Conservation (phyloP, 1,140 invertebrate genomes). For the Theocolax elegans region DNA sequence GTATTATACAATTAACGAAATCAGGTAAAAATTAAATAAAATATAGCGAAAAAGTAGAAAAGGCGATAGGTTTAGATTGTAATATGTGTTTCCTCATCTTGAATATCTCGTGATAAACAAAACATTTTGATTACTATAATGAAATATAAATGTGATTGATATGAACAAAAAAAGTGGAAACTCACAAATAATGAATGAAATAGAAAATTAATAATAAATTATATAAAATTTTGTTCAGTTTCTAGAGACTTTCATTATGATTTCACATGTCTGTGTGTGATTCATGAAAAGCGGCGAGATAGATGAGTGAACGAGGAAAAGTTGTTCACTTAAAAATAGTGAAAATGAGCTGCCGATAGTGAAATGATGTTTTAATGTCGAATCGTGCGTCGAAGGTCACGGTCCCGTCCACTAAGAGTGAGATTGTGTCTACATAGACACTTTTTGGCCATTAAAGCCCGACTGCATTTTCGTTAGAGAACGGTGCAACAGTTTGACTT, state of each 20-base stretch:
- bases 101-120: neutral
- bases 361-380: constrained; percentile 31
- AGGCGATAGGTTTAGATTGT: neutral
- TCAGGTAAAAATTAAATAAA: constrained; percentile 35
- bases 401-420: constrained; percentile 30
- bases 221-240: constrained; percentile 2
- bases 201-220: neutral
- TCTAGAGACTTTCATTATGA: constrained; percentile 15
- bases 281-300: constrained; percentile 22
- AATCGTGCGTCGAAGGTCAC: constrained; percentile 25
- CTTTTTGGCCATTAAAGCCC: constrained; percentile 1
- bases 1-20: constrained; percentile 38
- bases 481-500: constrained; percentile 91
- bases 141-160: neutral
- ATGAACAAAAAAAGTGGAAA: neutral
- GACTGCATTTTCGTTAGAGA: constrained; percentile 58
- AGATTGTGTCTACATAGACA: constrained; percentile 15
- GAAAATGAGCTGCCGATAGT: constrained; percentile 30
- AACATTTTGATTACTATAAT: constrained; percentile 27
- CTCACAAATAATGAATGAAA: neutral
- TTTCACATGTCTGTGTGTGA: constrained; percentile 41
- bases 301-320: constrained; percentile 2
- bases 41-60: constrained; percentile 23
- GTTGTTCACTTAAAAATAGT: constrained; percentile 12
- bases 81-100: neutral